Base-by-base conservation (phyloP, 2,888 invertebrate genomes). In the Petrolisthes cinctipes region DNA sequence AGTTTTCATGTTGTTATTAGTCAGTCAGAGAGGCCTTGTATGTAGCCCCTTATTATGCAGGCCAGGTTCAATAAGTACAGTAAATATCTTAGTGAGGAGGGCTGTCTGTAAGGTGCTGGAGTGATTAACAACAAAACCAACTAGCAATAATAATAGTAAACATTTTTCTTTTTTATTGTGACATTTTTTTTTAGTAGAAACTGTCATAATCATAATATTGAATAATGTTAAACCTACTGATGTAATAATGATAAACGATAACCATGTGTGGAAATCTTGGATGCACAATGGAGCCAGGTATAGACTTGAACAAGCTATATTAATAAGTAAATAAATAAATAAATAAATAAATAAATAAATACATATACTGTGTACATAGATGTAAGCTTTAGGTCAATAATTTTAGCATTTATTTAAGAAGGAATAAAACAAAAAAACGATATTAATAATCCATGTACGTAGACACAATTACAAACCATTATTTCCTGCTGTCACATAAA, bases 381-480 rank as follows among this genome's bases (percentile, higher is more conserved):
- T 71, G 37, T 68, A 66, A 80, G 80, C 81, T 81, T 86, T 86
- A 81, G 81, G 73, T 71, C 37, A 66, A 73, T 51, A 68, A 86
- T 86, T 85, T 86, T 86, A 86, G 81, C 81, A 86, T 86, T 86
- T 86, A 80, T 86, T 86, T 86, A 86, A 79, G 80, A 85, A 61
- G 17, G 17, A 61, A 61, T 2, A 61, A 61, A 61, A 61, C 14
- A n/a, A 71, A 71, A 71, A 71, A 71, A n/a, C 71, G 37, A 37
- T 37, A 37, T 80, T 73, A 86, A 81, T 86, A 86, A 66, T 81
- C 85, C 61, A 81, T 86, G 85, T 86, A 73, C 17, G 81, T 86
- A 86, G 81, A 73, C 54, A 86, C 71, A 80, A 78, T 78, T 84
- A 76, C 61, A 57, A 78, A 78, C 80, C 68, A 81, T 78, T 68